Base-by-base conservation (phyloP, 2,113 vertebrate genomes). In the Actenoides hombroni region DNA sequence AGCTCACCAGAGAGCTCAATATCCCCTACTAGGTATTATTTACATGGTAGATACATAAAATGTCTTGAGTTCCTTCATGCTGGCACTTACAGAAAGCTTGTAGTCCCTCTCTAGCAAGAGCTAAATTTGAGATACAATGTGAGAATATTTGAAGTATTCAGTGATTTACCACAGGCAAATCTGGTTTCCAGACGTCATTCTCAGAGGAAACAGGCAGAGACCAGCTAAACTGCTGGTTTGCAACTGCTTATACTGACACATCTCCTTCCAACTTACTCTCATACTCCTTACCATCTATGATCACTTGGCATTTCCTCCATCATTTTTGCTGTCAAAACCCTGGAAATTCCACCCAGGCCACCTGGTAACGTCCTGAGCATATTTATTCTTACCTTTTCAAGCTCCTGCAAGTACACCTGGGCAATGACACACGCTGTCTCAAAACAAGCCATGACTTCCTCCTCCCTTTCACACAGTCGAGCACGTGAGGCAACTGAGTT, bases 401-500 rank as follows among this genome's bases (percentile, higher is more conserved):
- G 97, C 84, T 99, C 99, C 95, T 99, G 99, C 91, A 99, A 97
- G 96, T 98, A 99, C 31, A 99, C 98, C 90, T 99, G 98, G 16
- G 98, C 98, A 20, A 98, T 94, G 69, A 99, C 98, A 81, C 98
- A 99, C 0, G 99, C 99, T 89, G 97, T 98, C 95, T 99, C 98
- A 93, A 99, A 99, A 82, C 99, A 99, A 95, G 98, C 96, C 91
- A 99, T 97, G 86, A 98, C 98, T 70, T 99, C 99, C 94, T 99
- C 99, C 90, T 99, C 99, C 80, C 98, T 98, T 97, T 99, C 99
- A 1, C 98, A 98, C 92, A 99, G 98, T 24, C 99, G 99, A 82
- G 98, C 95, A 20, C 98, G 98, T 35, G 99, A 99, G 83, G 99
- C 98, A 2, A 98, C 94, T 5, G 99, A 99, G 83, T 98, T 97